Percentiles rank a stretch among this genome's conserved stretches.
Evolutionary conservation across 2,888 invertebrate species (phyloP).

Genomic region (Gymnoscelis rufifasciata): DNA sequence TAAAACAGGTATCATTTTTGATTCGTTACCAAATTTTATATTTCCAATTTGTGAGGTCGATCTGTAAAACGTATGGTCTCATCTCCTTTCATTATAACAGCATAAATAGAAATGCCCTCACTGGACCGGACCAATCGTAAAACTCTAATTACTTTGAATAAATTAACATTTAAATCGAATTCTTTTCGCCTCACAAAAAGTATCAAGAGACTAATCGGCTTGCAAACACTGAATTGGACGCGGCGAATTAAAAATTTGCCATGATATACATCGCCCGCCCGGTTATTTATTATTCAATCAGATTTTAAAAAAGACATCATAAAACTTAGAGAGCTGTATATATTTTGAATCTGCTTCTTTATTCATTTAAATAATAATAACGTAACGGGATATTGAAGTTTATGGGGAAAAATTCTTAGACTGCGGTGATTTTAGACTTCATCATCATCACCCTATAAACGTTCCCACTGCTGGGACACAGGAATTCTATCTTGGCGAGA

Average conservation of each 20-base stretch:
- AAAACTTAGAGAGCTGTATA: conserved; percentile 19
- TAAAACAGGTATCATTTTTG: too few species aligned
- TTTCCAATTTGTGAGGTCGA: neutral
- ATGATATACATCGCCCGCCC: conserved; percentile 16
- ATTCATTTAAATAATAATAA: conserved; percentile 17
- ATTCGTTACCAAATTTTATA: neutral
- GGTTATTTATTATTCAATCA: conserved; percentile 24
- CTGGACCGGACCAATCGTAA: conserved; percentile 31
- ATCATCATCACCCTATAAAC: too few species aligned
- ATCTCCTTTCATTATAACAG: neutral
- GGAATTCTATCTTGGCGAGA: too few species aligned
- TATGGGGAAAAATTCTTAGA: neutral
- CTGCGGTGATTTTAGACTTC: too few species aligned
- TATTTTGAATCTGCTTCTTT: conserved; percentile 19
- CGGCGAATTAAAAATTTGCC: conserved; percentile 24
- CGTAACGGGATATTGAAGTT: conserved; percentile 8
- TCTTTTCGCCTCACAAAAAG: conserved; percentile 34
- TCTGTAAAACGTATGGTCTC: neutral
- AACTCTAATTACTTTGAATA: conserved; percentile 45
- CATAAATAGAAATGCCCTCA: conserved; percentile 16
- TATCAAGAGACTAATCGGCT: conserved; percentile 39
- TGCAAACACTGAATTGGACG: conserved; percentile 38
- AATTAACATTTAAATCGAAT: conserved; percentile 48
- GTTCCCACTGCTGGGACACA: too few species aligned
- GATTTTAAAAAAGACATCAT: conserved; percentile 20